These are phyloP conservation scores for Diadromus collaris DNA, from an alignment of 2,888 invertebrate species.

Conservation along the genomic window DNA sequence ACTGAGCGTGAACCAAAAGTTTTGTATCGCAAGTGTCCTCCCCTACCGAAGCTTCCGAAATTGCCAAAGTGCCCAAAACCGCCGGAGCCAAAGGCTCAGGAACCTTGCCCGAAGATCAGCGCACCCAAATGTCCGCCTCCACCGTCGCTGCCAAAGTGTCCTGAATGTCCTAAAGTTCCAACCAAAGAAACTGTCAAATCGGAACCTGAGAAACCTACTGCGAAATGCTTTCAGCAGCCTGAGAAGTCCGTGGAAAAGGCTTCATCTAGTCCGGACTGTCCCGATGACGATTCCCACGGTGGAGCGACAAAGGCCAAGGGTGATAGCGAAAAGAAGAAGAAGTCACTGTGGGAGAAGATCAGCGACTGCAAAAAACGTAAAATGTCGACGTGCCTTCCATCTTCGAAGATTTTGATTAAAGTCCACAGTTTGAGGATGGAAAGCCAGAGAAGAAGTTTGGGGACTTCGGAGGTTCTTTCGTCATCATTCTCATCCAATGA, in stretches of 20 bases:
- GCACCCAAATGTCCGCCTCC: constrained; percentile 59
- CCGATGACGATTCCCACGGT: constrained; percentile 7
- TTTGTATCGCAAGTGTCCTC: constrained; percentile 61
- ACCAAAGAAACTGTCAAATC: not conserved
- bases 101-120: constrained; percentile 17
- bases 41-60: constrained; percentile 60
- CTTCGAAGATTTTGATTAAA: not conserved
- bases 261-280: not conserved
- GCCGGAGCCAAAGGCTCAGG: constrained; percentile 18
- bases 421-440: not conserved
- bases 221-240: not conserved
- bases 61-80: constrained; percentile 56
- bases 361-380: constrained; percentile 50
- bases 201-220: not conserved
- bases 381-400: constrained; percentile 49
- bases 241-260: not conserved
- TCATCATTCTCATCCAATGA: constrained; percentile 45
- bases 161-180: constrained; percentile 36
- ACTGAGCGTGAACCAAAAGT: constrained; percentile 37
- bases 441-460: constrained; percentile 9
- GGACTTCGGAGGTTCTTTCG: constrained; percentile 18
- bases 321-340: not conserved
- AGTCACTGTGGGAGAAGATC: constrained; percentile 50
- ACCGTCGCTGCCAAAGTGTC: constrained; percentile 55
- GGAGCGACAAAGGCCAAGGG: not conserved